Percentiles rank a stretch among this genome's conserved stretches.
Conservation (phyloP, 2,888 invertebrate species). For the Hofmannophila pseudospretella region DNA sequence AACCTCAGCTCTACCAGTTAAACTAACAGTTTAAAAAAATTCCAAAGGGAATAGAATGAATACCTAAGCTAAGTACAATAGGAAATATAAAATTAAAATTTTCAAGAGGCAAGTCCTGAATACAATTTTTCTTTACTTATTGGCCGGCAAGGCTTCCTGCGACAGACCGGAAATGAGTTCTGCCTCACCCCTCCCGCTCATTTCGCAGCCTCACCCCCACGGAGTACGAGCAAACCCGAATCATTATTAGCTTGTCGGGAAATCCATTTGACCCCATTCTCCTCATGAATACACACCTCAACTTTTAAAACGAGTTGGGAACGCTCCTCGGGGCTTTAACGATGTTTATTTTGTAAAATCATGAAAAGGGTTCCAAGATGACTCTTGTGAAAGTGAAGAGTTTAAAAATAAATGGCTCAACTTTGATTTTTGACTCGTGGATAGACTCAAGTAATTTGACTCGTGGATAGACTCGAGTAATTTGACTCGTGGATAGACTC, state of each 20-base stretch:
- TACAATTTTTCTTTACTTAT: conserved; percentile 60
- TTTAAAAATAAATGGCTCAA: background rate
- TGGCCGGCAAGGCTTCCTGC: conserved; percentile 60
- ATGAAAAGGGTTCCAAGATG: conserved; percentile 4
- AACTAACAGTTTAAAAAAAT: too few relatives aligned
- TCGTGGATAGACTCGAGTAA: too few relatives aligned
- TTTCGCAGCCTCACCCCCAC: conserved; percentile 21
- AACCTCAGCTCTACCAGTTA: too few relatives aligned
- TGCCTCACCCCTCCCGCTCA: conserved; percentile 22
- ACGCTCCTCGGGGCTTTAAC: conserved; percentile 9
- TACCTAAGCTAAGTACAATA: conserved; percentile 22
- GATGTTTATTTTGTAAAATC: conserved; percentile 10
- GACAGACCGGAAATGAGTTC: conserved; percentile 71
- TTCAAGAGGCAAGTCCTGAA: conserved; percentile 50
- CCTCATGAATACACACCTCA: conserved; percentile 23
- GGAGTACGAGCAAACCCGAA: conserved; percentile 32
- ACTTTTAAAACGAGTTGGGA: conserved; percentile 25
- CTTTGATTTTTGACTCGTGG: background rate
- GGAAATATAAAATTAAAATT: conserved; percentile 52
- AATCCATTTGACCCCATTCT: conserved; percentile 40
- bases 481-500: too few relatives aligned
- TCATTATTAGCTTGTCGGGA: conserved; percentile 56
- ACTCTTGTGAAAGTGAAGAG: background rate
- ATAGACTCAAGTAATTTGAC: too few relatives aligned
- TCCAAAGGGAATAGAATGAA: too few relatives aligned